Evolutionary conservation across 2,797 vertebrate species (phyloP).

Genomic region (Acrossocheilus fasciatus): DNA sequence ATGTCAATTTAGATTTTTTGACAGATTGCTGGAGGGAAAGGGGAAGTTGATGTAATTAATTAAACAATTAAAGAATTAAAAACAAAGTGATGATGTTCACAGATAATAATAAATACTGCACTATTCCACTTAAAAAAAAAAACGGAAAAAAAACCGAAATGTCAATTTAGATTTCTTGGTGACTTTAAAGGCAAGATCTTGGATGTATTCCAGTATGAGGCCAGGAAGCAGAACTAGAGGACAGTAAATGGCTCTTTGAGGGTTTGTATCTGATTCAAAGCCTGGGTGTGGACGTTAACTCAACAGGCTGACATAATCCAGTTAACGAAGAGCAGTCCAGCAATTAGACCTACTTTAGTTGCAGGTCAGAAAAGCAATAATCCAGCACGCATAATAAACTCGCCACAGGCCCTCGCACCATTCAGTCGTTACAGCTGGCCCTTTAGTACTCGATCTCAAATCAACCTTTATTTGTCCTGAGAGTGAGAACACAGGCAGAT

Average conservation of each 20-base stretch:
- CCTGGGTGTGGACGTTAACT: constrained; percentile 7
- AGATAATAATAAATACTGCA: background rate
- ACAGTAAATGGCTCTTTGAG: background rate
- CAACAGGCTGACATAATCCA: background rate
- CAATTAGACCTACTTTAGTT: background rate
- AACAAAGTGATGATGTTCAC: background rate
- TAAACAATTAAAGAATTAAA: background rate
- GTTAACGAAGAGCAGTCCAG: background rate
- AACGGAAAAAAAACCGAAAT: no score
- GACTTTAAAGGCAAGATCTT: background rate
- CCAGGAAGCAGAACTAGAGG: background rate
- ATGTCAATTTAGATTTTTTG: background rate
- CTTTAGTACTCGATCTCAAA: constrained; percentile 25
- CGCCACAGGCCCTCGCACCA: background rate
- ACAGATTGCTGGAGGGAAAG: background rate
- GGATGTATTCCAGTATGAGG: background rate
- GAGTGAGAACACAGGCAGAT: constrained; percentile 8
- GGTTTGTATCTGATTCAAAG: constrained; percentile 6
- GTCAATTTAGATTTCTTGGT: no score
- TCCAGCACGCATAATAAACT: constrained; percentile 1
- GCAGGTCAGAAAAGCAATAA: constrained; percentile 23
- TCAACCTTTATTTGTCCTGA: background rate
- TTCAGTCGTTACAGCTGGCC: background rate
- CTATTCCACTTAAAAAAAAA: background rate
- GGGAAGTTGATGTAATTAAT: background rate